Percentiles rank a stretch among this genome's conserved stretches.
Conservation (phyloP, 2,797 vertebrate species). For the Acrossocheilus wenchowensis region DNA sequence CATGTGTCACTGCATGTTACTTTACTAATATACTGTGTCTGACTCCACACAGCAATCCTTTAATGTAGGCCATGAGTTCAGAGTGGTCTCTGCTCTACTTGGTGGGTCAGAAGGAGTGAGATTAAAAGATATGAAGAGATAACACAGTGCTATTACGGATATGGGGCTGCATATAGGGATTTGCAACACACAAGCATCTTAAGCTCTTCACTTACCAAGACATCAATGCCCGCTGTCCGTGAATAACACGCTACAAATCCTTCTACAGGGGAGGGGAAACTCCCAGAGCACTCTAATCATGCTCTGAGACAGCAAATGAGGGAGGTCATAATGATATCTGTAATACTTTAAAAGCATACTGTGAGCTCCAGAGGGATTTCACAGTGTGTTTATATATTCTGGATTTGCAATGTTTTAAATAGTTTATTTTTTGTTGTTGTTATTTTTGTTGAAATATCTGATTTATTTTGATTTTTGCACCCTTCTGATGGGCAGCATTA, state of each 20-base stretch:
- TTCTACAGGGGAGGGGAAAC: constrained; percentile 52
- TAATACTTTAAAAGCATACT: constrained; percentile 44
- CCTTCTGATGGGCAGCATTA: not conserved
- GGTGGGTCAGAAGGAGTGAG: constrained; percentile 53
- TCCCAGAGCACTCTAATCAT: constrained; percentile 74
- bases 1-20: not conserved
- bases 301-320: constrained; percentile 52
- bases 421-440: not conserved
- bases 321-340: constrained; percentile 39
- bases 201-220: constrained; percentile 59
- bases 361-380: constrained; percentile 1
- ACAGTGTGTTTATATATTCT: not conserved
- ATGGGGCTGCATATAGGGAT: constrained; percentile 65
- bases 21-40: not conserved
- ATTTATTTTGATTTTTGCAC: not conserved
- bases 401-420: not conserved
- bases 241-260: constrained; percentile 31
- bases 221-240: constrained; percentile 16
- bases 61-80: constrained; percentile 7
- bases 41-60: not conserved
- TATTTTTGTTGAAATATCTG: not conserved
- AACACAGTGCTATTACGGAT: constrained; percentile 66
- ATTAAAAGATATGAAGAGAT: constrained; percentile 67
- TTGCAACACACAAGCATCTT: constrained; percentile 62
- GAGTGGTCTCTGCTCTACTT: constrained; percentile 50